A percentile compares a stretch with the other conserved stretches of the same genome.
phyloP scores from a whole-genome alignment of 2,888 invertebrate genomes.

The Andrena hattorfiana region DNA sequence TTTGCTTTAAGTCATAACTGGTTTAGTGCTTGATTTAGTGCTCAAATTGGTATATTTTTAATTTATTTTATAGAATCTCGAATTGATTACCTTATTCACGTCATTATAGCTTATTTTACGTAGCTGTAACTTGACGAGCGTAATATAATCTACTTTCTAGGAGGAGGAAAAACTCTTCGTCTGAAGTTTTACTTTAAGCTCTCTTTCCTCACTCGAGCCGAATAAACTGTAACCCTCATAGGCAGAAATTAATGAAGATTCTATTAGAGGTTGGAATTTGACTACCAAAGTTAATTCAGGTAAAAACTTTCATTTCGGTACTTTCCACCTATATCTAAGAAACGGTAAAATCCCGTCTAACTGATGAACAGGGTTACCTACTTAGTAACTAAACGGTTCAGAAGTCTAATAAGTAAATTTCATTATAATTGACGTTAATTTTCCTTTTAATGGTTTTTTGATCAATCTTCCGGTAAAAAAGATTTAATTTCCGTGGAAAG shows the following conservation, averaged over 20 bases:
- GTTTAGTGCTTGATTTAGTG: background rate
- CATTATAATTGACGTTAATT: too few relatives aligned
- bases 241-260: slow-evolving; percentile 9
- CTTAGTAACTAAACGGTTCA: background rate
- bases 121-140: too few relatives aligned
- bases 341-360: background rate
- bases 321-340: slow-evolving; percentile 6
- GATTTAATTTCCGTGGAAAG: background rate
- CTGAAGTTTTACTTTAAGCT: slow-evolving; percentile 5
- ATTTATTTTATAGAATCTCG: background rate
- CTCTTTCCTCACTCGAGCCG: background rate
- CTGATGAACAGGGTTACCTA: background rate
- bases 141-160: background rate
- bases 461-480: background rate
- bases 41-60: background rate
- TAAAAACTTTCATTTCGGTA: background rate
- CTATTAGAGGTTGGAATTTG: background rate
- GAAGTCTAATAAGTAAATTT: background rate
- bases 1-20: background rate
- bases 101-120: background rate
- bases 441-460: too few relatives aligned
- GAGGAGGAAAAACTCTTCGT: background rate
- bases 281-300: background rate
- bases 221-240: background rate
- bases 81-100: background rate